These are phyloP conservation scores for Echinometra lucunter DNA, from an alignment of 53 echinoderm and acorn worm genomes.

Conservation along the genomic window DNA sequence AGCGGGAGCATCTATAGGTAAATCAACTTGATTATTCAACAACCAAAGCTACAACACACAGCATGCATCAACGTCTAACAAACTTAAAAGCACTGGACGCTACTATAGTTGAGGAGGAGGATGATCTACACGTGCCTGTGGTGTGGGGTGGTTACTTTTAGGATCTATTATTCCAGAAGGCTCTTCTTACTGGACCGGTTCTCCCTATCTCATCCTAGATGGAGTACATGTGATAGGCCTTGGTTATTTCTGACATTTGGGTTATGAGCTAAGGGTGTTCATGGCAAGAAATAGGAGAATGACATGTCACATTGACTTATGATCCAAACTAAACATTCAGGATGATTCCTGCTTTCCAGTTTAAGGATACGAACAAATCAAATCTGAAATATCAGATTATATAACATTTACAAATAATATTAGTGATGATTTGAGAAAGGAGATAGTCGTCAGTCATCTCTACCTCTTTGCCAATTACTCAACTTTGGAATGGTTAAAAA, in stretches of 20 bases:
- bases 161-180: constrained; percentile 2
- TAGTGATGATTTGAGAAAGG: too few relatives aligned
- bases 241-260: constrained; percentile 60
- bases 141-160: too few relatives aligned
- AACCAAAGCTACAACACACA: background rate
- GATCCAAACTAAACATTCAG: constrained; percentile 1
- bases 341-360: too few relatives aligned
- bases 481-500: too few relatives aligned
- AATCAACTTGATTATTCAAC: background rate
- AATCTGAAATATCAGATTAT: too few relatives aligned
- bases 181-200: background rate
- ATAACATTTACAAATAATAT: too few relatives aligned
- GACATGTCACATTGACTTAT: constrained; percentile 31
- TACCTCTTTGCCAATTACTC: too few relatives aligned
- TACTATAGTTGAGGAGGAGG: background rate
- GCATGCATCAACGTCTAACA: background rate
- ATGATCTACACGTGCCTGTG: background rate
- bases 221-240: constrained; percentile 6
- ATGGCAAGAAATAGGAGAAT: constrained; percentile 35
- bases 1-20: background rate
- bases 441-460: too few relatives aligned
- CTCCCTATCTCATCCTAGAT: background rate
- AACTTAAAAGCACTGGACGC: background rate
- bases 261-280: constrained; percentile 46
- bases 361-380: too few relatives aligned